A percentile compares a stretch with the other conserved stretches of the same genome.
These are phyloP conservation scores for Aphelocoma californica DNA, from an alignment of 2,797 vertebrate genomes.

Conservation along the genomic window DNA sequence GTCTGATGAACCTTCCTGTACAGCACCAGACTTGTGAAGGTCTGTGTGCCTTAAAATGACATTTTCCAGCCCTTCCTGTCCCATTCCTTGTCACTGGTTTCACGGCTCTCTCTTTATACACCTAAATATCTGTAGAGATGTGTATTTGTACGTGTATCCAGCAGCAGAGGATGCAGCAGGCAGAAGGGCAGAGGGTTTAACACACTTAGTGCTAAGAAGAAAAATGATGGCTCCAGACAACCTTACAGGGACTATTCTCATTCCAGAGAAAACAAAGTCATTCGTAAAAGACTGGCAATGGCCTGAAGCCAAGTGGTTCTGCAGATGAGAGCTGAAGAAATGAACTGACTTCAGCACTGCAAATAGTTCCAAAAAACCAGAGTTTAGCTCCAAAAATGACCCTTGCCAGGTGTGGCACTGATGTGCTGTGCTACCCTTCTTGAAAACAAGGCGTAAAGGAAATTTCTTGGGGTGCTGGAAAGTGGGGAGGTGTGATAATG, in stretches of 20 bases:
- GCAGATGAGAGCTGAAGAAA: neutral
- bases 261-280: neutral
- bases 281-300: neutral
- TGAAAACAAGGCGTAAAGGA: neutral
- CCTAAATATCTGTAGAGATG: neutral
- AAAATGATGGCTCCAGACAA: neutral
- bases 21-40: neutral
- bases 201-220: neutral
- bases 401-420: neutral
- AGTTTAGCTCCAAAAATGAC: neutral
- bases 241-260: neutral
- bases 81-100: neutral
- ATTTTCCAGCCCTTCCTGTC: neutral
- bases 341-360: neutral
- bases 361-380: fast-evolving
- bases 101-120: fast-evolving
- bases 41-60: neutral
- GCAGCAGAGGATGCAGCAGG: neutral
- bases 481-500: neutral
- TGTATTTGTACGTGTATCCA: too few relatives aligned
- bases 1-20: neutral
- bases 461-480: neutral
- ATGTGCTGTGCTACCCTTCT: neutral
- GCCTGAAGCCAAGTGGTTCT: neutral
- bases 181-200: neutral